A percentile compares a stretch with the other conserved stretches of the same genome.
Conservation (phyloP, 2,888 invertebrate species). For the Sthenelais limicola region DNA sequence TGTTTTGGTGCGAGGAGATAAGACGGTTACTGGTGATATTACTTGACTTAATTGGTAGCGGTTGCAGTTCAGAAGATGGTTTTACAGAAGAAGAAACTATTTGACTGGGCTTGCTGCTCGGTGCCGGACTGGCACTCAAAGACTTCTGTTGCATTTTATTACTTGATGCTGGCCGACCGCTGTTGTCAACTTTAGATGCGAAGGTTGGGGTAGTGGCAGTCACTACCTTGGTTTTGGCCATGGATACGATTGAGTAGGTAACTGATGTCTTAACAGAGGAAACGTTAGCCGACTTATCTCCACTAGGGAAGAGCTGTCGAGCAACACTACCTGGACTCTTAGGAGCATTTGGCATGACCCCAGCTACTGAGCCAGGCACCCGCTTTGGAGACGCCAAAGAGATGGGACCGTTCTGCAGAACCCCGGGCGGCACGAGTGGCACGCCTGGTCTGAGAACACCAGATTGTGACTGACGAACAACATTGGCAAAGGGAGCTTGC, state of each 20-base stretch:
- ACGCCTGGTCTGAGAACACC: background rate
- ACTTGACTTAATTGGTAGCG: conserved; percentile 60
- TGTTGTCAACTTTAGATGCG: conserved; percentile 36
- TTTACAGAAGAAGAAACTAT: background rate
- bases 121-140: background rate
- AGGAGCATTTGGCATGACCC: background rate
- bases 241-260: conserved; percentile 61
- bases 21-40: conserved; percentile 45
- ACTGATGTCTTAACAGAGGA: conserved; percentile 77
- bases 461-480: conserved; percentile 29
- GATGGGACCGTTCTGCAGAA: conserved; percentile 11
- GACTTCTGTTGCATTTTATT: conserved; percentile 3
- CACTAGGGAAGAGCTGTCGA: conserved; percentile 37
- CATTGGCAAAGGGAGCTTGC: conserved; percentile 28
- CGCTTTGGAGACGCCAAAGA: conserved; percentile 27
- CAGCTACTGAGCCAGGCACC: background rate
- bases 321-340: conserved; percentile 32
- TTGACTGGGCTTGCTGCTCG: background rate
- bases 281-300: background rate
- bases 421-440: conserved; percentile 10
- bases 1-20: background rate
- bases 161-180: background rate
- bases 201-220: conserved; percentile 32
- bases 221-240: conserved; percentile 49
- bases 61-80: conserved; percentile 55